These are phyloP conservation scores for Enteromius mattozi DNA, from an alignment of 2,797 vertebrate genomes.

Conservation along the genomic window DNA sequence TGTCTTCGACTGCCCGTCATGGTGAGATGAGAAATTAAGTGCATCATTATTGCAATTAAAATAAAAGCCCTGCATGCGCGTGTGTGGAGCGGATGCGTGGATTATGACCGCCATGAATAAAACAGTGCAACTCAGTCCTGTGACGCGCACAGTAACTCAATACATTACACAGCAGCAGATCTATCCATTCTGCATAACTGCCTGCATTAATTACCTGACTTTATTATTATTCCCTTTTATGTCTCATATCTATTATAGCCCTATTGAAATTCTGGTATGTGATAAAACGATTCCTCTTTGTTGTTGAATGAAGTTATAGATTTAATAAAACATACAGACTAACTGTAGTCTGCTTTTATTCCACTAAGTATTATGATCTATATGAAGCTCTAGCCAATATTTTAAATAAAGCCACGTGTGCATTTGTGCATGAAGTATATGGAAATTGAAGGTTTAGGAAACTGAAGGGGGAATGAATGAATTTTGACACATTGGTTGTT, in stretches of 20 bases:
- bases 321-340: background rate
- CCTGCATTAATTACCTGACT: background rate
- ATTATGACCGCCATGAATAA: background rate
- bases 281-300: background rate
- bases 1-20: constrained; percentile 82
- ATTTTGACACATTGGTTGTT: background rate
- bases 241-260: background rate
- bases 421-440: background rate
- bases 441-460: background rate
- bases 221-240: too few species aligned
- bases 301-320: background rate
- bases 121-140: background rate
- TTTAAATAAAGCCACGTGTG: background rate
- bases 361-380: background rate
- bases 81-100: background rate
- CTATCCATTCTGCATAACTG: background rate
- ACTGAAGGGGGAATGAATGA: background rate
- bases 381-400: background rate
- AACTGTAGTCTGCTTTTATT: background rate
- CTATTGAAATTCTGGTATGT: background rate
- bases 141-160: background rate
- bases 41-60: background rate
- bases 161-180: background rate
- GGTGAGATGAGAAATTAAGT: constrained; percentile 73
- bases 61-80: background rate